Evolutionary conservation across 2,888 invertebrate species (phyloP).

Genomic region (Lithophane leautieri): DNA sequence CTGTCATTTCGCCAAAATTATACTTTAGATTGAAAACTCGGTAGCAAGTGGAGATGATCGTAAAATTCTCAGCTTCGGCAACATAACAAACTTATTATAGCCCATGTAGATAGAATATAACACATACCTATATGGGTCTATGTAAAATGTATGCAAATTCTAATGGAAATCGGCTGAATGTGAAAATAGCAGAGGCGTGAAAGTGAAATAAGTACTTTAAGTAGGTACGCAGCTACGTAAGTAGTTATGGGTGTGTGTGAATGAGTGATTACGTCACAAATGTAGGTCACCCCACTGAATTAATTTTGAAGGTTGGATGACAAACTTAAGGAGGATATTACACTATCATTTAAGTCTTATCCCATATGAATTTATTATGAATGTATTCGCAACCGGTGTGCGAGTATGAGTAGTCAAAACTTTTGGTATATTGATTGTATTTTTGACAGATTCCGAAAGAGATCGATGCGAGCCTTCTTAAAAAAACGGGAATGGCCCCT

Average conservation of each 20-base stretch:
- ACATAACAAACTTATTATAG: background rate
- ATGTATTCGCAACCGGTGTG: background rate
- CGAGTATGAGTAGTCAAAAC: background rate
- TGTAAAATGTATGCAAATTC: conserved; percentile 44
- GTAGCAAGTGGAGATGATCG: background rate
- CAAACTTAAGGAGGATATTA: background rate
- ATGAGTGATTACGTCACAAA: conserved; percentile 17
- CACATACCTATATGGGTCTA: background rate
- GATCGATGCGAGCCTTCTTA: no score
- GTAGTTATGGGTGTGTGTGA: background rate
- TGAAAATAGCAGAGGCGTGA: background rate
- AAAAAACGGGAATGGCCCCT: no score
- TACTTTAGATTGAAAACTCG: background rate
- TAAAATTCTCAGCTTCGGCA: background rate
- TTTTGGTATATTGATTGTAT: no score
- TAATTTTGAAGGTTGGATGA: background rate
- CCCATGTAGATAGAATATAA: background rate
- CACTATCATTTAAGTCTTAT: background rate
- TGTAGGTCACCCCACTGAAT: conserved; percentile 12
- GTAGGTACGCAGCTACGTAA: background rate
- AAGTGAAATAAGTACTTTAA: conserved; percentile 16
- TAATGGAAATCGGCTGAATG: conserved; percentile 42
- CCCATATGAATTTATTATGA: no score
- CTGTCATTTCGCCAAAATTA: background rate
- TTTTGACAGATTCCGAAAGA: no score